Percentiles rank a stretch among this genome's conserved stretches.
Evolutionary conservation across 92 coral and sea anemone species (phyloP).

Genomic region (Paramuricea clavata): DNA sequence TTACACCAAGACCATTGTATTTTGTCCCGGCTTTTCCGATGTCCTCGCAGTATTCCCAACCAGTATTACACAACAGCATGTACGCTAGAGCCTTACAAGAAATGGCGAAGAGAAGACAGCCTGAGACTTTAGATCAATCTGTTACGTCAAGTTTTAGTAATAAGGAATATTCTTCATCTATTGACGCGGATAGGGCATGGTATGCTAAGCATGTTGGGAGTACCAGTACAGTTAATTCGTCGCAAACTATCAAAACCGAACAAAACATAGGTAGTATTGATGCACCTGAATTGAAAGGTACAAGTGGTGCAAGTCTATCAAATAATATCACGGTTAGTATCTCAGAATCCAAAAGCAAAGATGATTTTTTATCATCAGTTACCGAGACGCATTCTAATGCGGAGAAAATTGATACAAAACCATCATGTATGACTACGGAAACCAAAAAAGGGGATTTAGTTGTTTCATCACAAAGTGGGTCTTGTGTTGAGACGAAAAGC

Average conservation of each 20-base stretch:
- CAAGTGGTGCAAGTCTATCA: neutral
- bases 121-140: neutral
- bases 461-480: neutral
- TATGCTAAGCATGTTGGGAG: neutral
- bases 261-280: too few relatives aligned
- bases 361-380: neutral
- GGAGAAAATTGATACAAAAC: neutral
- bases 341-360: neutral
- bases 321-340: neutral
- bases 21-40: neutral
- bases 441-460: neutral
- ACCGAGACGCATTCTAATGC: neutral
- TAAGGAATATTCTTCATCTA: neutral
- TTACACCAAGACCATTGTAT: neutral
- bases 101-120: neutral
- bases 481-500: neutral
- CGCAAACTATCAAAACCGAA: neutral
- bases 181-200: slow-evolving; percentile 1
- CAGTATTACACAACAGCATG: neutral
- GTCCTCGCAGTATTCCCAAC: neutral
- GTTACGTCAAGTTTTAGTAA: neutral
- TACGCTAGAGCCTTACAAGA: neutral
- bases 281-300: too few relatives aligned
- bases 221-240: neutral
- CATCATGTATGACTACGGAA: neutral